Conservation (phyloP, 2,888 invertebrate genomes). For the Eupithecia vulgata region DNA sequence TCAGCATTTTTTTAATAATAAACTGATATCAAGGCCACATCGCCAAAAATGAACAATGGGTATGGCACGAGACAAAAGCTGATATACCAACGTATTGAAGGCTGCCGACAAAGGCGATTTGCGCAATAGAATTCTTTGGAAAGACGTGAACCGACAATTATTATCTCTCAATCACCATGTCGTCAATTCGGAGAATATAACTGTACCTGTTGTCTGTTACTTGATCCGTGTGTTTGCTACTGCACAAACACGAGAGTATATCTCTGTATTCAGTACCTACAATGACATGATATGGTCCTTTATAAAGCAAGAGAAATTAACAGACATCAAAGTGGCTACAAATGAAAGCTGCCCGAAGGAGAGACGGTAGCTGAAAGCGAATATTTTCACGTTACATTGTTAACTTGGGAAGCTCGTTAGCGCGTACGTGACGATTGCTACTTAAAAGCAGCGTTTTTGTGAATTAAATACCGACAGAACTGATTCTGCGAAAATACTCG, state of each 20-base stretch:
- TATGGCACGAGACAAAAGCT: slow-evolving; percentile 80
- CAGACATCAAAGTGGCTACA: slow-evolving; percentile 24
- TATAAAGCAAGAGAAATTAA: slow-evolving; percentile 24
- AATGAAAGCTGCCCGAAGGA: slow-evolving; percentile 33
- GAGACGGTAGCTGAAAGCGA: slow-evolving; percentile 52
- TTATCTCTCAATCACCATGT: slow-evolving; percentile 78
- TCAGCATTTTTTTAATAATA: slow-evolving; percentile 59
- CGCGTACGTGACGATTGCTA: slow-evolving; percentile 78
- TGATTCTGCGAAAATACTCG: slow-evolving; percentile 48
- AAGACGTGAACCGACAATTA: slow-evolving; percentile 81
- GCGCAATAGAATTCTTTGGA: slow-evolving; percentile 82
- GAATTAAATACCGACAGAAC: slow-evolving; percentile 71
- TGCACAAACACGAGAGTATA: neutral
- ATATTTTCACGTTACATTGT: slow-evolving; percentile 81
- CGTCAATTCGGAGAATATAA: slow-evolving; percentile 72
- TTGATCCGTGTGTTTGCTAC: slow-evolving; percentile 24
- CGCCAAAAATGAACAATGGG: slow-evolving; percentile 79
- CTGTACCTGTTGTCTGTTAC: slow-evolving; percentile 47
- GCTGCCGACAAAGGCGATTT: slow-evolving; percentile 80
- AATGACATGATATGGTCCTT: neutral
- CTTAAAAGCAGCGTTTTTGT: slow-evolving; percentile 66
- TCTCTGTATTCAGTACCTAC: neutral
- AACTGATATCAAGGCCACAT: slow-evolving; percentile 73
- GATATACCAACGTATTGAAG: slow-evolving; percentile 71
- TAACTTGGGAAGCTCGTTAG: slow-evolving; percentile 81